Base-by-base conservation (phyloP, 2,888 invertebrate species). In the Macrostomum cliftonense region DNA sequence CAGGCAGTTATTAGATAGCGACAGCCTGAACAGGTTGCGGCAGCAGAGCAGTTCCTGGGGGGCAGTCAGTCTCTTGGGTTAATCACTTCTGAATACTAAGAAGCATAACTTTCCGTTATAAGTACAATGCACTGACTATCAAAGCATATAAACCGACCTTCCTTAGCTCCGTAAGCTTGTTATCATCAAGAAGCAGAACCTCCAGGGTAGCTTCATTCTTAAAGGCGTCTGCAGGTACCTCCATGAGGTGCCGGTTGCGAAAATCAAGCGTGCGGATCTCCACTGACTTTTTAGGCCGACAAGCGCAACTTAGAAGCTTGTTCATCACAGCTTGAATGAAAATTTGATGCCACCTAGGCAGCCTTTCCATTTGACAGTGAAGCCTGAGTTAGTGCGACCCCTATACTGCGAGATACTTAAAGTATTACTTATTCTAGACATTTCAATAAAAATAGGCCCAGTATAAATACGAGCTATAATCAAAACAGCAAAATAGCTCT, bases 1-100 rank as follows among this genome's bases (percentile, higher is more conserved):
- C 56, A 91, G 76, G 70, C 88, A 87, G 74, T 91, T 91, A 73
- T 89, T 88, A 70, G 83, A 82, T 50, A 88, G 75, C 61, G 81
- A 80, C 58, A 91, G 73, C 61, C 80, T 78, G 59, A 81, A 78
- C 55, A 91, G 73, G 57, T 83, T 86, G 75, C 86, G 85, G 73
- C 89, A 91, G 74, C 86, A 86, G 70, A 89, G 89, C 57, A 89
- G 28, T 9, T 28, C 28, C 28, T 28, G 28, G 4, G 28, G 28
- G 9, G 9, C 4, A 45, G 44, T 21, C 17, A 5, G 16, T 7
- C 28, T 28, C 28, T n/a, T n/a, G n/a, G n/a, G n/a, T n/a, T n/a
- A n/a, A n/a, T n/a, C n/a, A n/a, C n/a, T n/a, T n/a, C n/a, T n/a
- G n/a, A n/a, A n/a, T n/a, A n/a, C n/a, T n/a, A n/a, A n/a, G n/a